Base-by-base conservation (phyloP, 2,888 invertebrate genomes). In the Drosophila birchii region DNA sequence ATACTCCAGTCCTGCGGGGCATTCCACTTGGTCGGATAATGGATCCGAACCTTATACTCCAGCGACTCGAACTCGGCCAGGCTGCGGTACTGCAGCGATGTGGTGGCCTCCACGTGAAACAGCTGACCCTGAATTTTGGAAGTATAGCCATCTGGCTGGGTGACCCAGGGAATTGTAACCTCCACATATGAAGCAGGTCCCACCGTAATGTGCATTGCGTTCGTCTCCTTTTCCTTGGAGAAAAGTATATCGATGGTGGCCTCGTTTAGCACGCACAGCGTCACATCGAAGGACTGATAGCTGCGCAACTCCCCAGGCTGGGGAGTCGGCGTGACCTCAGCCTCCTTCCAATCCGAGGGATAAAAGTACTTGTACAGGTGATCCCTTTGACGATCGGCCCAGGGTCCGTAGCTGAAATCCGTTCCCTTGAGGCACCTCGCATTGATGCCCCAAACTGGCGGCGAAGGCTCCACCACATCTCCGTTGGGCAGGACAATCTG, bases 361-460 rank as follows among this genome's bases (percentile, higher is more conserved):
- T 97, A 99, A 93, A 99, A 99, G 92, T 99, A 98, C 93, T 96
- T 97, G 93, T 97, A 99, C 38, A 99, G 93, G 92, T 97, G 96
- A 91, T 98, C 98, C 76, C 99, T 95, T 92, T 99, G 99, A 57
- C 98, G 94, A 91, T 99, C 99, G 5, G 99, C 99, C 99, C 99
- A 99, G 0, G 99, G 99, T 0, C 99, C 99, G 91, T 99, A 99
- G 92, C 98, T 98, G 87, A 99, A 97, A 90, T 98, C 97, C 0
- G 95, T 93, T 77, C 97, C 98, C 93, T 98, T 98, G 0, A 98
- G 97, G 91, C 98, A 97, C 92, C 98, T 98, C 61, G 98, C 96
- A 91, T 98, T 98, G 16, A 98, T 96, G 8, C 98, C 98, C 97
- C 98, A 98, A 81, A 98, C 97, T 0, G 98, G 98, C 12, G 98